Evolutionary conservation across 2,113 vertebrate species (phyloP), one percentile per base, ranked within the genome.

Genomic region (Scomber scombrus): DNA sequence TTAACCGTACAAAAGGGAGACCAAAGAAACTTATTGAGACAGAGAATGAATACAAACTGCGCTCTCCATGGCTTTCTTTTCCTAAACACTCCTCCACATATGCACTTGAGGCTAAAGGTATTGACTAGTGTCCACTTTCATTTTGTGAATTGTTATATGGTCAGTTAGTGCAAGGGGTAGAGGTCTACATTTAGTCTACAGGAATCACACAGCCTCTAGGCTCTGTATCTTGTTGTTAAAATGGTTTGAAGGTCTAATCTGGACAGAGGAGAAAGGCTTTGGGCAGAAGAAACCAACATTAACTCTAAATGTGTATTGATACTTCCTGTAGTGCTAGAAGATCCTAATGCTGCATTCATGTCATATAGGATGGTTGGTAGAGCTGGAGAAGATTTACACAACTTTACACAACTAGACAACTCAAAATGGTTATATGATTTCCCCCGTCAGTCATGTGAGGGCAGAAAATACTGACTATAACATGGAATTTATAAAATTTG

Each of bases 101-200:
- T 78, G 34, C 62, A 80, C 77, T 67, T 52, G 55, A 78, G 75
- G 84, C 60, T 68, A 21, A 72, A 78, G 45, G 47, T 84, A 88
- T 82, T 62, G 86, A 89, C 81, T 43, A 4, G 14, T 82, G 58
- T 85, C 82, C 51, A 40, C 18, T 58, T 81, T 87, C 31, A 83
- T 88, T 85, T 62, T 69, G 63, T 75, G 55, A 74, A 61, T 40
- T 57, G 50, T 65, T 51, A 72, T 62, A 45, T 26, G 23, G 29
- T 46, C 70, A 23, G n/a, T 58, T 65, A 50, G 65, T 64, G 34
- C 26, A 10, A 10, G 1, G 23, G 15, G 31, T 54, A 10, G 61
- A 77, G 51, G 45, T 50, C 57, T 52, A 23, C 9, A 58, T 69
- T 29, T 18, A 55, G 50, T 81, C 19, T n/a, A 43, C 67, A 55